These are phyloP conservation scores for Dynastes maya DNA, from an alignment of 2,888 invertebrate genomes.

Conservation along the genomic window DNA sequence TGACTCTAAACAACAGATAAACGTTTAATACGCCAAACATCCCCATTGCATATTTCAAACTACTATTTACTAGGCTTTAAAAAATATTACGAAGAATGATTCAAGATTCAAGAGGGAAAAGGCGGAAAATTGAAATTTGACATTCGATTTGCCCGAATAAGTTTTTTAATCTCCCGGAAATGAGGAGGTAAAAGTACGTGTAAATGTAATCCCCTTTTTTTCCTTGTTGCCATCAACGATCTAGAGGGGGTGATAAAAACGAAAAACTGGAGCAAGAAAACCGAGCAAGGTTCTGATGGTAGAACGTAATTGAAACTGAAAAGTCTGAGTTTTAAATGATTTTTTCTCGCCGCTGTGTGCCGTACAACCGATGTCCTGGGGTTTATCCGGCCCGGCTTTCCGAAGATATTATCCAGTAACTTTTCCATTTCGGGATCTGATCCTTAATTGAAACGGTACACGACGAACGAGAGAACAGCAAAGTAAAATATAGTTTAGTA, in stretches of 20 bases:
- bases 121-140: slow-evolving; percentile 47
- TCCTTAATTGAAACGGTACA: slow-evolving; percentile 49
- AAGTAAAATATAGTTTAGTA: slow-evolving; percentile 43
- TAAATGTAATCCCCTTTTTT: slow-evolving; percentile 40
- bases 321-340: slow-evolving; percentile 45
- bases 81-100: neutral
- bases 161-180: slow-evolving; percentile 45
- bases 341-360: slow-evolving; percentile 23
- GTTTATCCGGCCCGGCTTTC: slow-evolving; percentile 31
- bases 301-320: slow-evolving; percentile 41
- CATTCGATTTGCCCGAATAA: slow-evolving; percentile 45
- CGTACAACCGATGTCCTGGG: slow-evolving; percentile 32
- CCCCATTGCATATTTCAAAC: too few species aligned
- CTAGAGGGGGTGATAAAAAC: neutral
- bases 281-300: slow-evolving; percentile 6
- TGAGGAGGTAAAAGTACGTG: slow-evolving; percentile 45
- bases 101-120: slow-evolving; percentile 3
- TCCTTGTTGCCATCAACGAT: slow-evolving; percentile 25
- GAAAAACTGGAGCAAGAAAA: slow-evolving; percentile 16
- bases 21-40: too few species aligned
- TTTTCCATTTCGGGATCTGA: slow-evolving; percentile 46
- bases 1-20: too few species aligned
- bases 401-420: slow-evolving; percentile 47
- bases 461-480: slow-evolving; percentile 29
- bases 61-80: too few species aligned